Conservation (phyloP, 2,113 vertebrate species). For the Dicentrarchus labrax region DNA sequence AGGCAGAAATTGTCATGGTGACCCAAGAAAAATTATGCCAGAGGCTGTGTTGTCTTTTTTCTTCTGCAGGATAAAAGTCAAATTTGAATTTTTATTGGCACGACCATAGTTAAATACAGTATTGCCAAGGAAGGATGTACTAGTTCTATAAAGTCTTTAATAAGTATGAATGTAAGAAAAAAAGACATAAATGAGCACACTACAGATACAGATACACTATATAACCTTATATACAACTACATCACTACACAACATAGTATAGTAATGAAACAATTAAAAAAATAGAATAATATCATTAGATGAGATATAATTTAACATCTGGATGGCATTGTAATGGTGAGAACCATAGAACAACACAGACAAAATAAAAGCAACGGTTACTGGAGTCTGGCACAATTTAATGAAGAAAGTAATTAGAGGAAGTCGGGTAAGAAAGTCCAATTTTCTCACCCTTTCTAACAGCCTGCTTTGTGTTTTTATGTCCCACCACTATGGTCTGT, state of each 20-base stretch:
- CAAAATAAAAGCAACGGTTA: constrained; percentile 16
- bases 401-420: constrained; percentile 53
- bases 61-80: background rate
- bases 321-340: background rate
- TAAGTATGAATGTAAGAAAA: background rate
- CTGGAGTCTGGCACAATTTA: constrained; percentile 36
- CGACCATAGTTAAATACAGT: background rate
- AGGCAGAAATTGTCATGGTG: constrained; percentile 46
- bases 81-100: constrained; percentile 2
- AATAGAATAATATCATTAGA: background rate
- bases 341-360: constrained; percentile 11
- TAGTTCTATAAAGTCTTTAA: background rate
- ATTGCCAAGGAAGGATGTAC: background rate
- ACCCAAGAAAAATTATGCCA: constrained; percentile 43
- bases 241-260: background rate
- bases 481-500: constrained; percentile 50
- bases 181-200: background rate
- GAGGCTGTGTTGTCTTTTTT: background rate
- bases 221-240: background rate
- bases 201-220: background rate
- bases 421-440: constrained; percentile 32
- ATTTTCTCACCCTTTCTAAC: constrained; percentile 44
- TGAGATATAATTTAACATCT: background rate
- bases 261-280: background rate
- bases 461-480: constrained; percentile 56